Conservation (phyloP, 1,140 invertebrate genomes). For the Dendrolimus kikuchii region DNA sequence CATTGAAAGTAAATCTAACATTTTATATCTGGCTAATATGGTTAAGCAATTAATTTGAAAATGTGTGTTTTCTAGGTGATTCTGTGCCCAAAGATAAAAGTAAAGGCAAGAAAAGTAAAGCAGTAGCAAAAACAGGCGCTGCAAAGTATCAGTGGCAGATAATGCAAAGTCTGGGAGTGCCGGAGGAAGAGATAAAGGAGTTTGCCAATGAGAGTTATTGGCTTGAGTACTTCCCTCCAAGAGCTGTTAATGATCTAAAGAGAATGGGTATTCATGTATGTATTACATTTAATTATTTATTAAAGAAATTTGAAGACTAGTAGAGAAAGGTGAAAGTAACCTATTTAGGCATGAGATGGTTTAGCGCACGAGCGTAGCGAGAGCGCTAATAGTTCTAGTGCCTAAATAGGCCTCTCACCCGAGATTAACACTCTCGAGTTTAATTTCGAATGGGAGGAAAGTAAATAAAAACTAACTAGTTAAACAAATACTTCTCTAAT, state of each 20-base stretch:
- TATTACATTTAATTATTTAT: constrained; percentile 14
- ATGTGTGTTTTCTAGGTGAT: constrained; percentile 44
- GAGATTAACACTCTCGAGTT: too few species aligned
- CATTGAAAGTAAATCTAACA: too few species aligned
- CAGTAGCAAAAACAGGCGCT: constrained; percentile 90
- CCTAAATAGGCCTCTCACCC: too few species aligned
- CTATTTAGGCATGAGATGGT: too few species aligned
- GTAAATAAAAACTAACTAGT: too few species aligned
- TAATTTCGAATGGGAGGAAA: too few species aligned
- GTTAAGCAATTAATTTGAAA: too few species aligned
- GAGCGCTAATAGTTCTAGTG: too few species aligned
- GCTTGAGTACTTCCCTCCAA: constrained; percentile 96
- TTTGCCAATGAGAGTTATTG: constrained; percentile 95
- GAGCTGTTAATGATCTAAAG: constrained; percentile 89
- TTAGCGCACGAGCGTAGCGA: too few species aligned
- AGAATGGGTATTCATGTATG: constrained; percentile 91
- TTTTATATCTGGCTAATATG: too few species aligned
- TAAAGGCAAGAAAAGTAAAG: constrained; percentile 99
- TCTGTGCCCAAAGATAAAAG: constrained; percentile 92
- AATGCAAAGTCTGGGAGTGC: constrained; percentile 93
- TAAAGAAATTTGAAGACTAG: constrained; percentile 2
- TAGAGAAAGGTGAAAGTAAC: too few species aligned
- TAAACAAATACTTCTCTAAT: too few species aligned
- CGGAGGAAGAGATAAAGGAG: constrained; percentile 91
- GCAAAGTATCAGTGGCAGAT: constrained; percentile 99